Evolutionary conservation across 1,140 invertebrate genomes (phyloP).

Genomic region (Daktulosphaira vitifoliae): DNA sequence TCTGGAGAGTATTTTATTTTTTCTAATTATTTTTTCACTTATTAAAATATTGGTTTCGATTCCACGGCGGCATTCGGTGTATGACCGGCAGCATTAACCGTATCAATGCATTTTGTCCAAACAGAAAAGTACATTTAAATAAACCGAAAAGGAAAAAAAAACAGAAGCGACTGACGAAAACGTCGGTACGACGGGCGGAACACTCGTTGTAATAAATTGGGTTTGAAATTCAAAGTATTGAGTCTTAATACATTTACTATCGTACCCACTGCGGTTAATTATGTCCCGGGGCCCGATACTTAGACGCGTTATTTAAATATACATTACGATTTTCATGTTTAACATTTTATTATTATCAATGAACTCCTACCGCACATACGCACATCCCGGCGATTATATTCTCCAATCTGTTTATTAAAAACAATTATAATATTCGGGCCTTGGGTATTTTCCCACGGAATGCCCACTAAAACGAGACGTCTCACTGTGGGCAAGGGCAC

Average conservation of each 20-base stretch:
- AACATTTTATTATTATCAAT: background rate
- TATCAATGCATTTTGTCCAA: too few relatives aligned
- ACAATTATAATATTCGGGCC: constrained; percentile 6
- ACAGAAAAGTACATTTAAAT: too few relatives aligned
- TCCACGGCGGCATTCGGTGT: background rate
- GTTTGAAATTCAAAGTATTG: constrained; percentile 7
- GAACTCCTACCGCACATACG: constrained; percentile 26
- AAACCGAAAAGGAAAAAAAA: too few relatives aligned
- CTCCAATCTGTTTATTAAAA: constrained; percentile 23
- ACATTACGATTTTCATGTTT: constrained; percentile 3
- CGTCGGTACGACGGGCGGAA: background rate
- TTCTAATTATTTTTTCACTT: constrained; percentile 31
- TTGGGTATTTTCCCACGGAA: constrained; percentile 19
- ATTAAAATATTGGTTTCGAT: constrained; percentile 21
- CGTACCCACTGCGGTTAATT: constrained; percentile 5
- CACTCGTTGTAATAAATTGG: background rate
- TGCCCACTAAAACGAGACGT: too few relatives aligned
- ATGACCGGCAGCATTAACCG: constrained; percentile 13
- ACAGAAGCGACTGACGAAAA: constrained; percentile 29
- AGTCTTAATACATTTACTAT: constrained; percentile 23
- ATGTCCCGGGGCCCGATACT: constrained; percentile 6
- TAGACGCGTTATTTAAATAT: constrained; percentile 20
- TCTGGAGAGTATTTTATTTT: background rate
- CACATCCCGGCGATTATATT: constrained; percentile 10
- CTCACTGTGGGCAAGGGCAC: too few relatives aligned